These are phyloP conservation scores for Ypsolopha scabrella DNA, from an alignment of 2,888 invertebrate genomes.

Conservation along the genomic window DNA sequence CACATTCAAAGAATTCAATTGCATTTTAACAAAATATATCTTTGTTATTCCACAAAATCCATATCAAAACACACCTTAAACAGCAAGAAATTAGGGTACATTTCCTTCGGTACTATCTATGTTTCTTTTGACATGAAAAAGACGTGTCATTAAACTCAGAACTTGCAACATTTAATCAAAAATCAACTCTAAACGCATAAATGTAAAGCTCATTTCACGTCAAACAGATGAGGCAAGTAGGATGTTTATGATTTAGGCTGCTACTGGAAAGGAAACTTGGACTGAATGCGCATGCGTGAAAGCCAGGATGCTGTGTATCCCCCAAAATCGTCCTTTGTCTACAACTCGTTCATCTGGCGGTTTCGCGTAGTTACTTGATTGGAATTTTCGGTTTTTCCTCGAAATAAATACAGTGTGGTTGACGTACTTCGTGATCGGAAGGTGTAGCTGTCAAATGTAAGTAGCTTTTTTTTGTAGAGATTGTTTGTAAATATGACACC, in stretches of 20 bases:
- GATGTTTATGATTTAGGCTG: constrained; percentile 4
- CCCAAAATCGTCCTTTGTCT: constrained; percentile 39
- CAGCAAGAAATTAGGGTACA: not conserved
- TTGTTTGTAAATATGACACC: no score
- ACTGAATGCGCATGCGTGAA: constrained; percentile 39
- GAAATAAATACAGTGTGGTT: no score
- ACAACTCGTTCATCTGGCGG: constrained; percentile 10
- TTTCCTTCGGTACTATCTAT: not conserved
- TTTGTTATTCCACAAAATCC: no score
- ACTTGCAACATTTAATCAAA: not conserved
- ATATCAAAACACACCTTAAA: no score
- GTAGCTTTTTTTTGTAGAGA: no score
- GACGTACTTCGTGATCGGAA: no score
- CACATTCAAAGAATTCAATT: no score
- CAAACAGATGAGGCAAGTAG: not conserved
- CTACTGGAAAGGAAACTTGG: not conserved
- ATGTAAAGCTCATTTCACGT: not conserved
- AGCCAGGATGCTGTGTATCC: constrained; percentile 23
- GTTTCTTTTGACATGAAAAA: not conserved
- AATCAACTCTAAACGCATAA: not conserved
- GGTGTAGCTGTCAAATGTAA: no score
- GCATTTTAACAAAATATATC: no score
- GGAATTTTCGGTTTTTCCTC: no score
- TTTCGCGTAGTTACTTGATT: no score
- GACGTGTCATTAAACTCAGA: constrained; percentile 3